A percentile compares a stretch with the other conserved stretches of the same genome.
Evolutionary conservation across 2,888 invertebrate species (phyloP).

Genomic region (Agrotis ipsilon): DNA sequence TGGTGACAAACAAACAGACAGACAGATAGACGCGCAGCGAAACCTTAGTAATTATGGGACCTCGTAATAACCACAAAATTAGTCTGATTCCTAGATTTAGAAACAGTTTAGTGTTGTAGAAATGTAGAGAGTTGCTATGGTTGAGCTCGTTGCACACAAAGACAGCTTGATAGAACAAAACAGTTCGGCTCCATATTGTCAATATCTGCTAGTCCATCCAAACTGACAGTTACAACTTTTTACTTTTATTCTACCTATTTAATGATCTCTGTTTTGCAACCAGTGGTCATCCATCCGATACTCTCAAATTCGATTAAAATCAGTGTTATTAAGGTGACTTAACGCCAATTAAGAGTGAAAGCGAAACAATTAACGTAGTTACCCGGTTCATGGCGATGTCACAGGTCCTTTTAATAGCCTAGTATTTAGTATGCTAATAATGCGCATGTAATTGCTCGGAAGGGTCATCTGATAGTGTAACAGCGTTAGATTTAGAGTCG

Average conservation of each 20-base stretch:
- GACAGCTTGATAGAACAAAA: too few species aligned
- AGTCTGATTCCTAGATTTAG: too few species aligned
- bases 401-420: slow-evolving; percentile 18
- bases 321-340: slow-evolving; percentile 3
- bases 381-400: slow-evolving; percentile 22
- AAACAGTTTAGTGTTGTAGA: too few species aligned
- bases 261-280: not conserved
- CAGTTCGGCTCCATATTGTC: too few species aligned
- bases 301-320: slow-evolving; percentile 19
- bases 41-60: too few species aligned
- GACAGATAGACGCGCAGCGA: too few species aligned
- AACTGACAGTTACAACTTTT: not conserved
- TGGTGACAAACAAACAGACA: too few species aligned
- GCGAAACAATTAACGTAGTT: slow-evolving; percentile 33
- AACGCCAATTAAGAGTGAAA: slow-evolving; percentile 50
- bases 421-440: slow-evolving; percentile 38
- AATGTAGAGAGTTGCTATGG: too few species aligned
- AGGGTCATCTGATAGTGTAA: slow-evolving; percentile 34
- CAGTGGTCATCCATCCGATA: slow-evolving; percentile 14
- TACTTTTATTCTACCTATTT: not conserved
- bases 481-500: slow-evolving; percentile 19
- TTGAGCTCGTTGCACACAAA: too few species aligned
- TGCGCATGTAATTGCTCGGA: slow-evolving; percentile 37
- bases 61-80: too few species aligned
- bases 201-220: not conserved